Evolutionary conservation across 2,888 invertebrate species (phyloP), one percentile per base, ranked within the genome.

Genomic region (Tenthredo notha): DNA sequence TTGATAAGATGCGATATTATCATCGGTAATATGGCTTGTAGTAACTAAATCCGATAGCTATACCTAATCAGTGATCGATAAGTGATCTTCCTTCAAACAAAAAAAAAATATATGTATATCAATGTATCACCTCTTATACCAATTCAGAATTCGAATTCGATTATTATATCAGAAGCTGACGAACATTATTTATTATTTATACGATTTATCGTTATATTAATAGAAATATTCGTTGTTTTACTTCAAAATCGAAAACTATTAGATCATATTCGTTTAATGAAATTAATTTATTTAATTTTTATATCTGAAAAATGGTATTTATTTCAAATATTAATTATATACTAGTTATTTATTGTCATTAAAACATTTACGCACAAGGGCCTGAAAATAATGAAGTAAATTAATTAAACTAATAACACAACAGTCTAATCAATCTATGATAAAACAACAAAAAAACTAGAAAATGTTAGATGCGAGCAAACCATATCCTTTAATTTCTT

Each of bases 311-410:
- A 74, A 67, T 18, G 18, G 6, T 18, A 33, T 6, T 67, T 18
- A 0, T 67, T 67, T 67, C 25, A 25, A 25, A 29, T 61, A 18
- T 33, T 33, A 1, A 33, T 37, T 37, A 33, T 33, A 21, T n/a
- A 70, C 15, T 37, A 37, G 7, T n/a, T n/a, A 40, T 40, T 40
- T 7, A 70, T 70, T 40, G 4, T n/a, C n/a, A n/a, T n/a, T n/a
- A n/a, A n/a, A n/a, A n/a, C n/a, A 72, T 80, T 47, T 33, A 40
- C 83, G 83, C 83, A 83, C 83, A 70, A 83, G 83, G 67, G 67
- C 83, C 83, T 67, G 83, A 67, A 70, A 83, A 67, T 25, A 50
- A 67, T 47, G 6, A 9, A n/a, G 50, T 47, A n/a, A n/a, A 43
- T 21, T 12, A 61, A 83, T 47, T 47, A 83, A 67, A 58, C 21